Base-by-base conservation (phyloP, 2,113 vertebrate genomes). In the Chunga burmeisteri region DNA sequence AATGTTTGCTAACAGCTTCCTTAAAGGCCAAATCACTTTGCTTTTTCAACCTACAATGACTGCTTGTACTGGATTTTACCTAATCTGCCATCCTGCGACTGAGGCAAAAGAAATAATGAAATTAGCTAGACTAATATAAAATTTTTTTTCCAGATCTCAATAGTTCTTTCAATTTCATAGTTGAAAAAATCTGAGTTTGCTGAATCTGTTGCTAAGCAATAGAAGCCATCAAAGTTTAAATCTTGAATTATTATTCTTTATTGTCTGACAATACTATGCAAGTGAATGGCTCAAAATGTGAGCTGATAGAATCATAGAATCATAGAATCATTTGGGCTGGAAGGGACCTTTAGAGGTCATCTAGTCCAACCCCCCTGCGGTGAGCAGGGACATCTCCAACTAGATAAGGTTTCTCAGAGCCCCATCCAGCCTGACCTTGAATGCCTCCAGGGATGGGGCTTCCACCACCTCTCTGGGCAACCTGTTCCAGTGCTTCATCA, bases 181-280 rank as follows among this genome's bases (percentile, higher is more conserved):
- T 5, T 96, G 81, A 95, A 95, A 78, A 29, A 46, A 59, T 70
- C 65, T n/a, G 29, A 74, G 78, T 80, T 91, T 91, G n/a, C 66
- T 80, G 59, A 78, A 88, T 88, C 50, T 82, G 95, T 95, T 97
- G 93, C 96, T 97, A 95, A 95, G 96, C 93, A 93, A 95, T 97
- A 80, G 89, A 90, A 96, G 42, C 40, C 36, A 73, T 80, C 74
- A 38, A 80, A 95, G 55, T 95, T 97, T 90, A 81, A 94, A 78
- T 74, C 62, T 91, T 67, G 81, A 91, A 90, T 94, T 97, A 65
- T 72, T 92, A 90, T 62, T 49, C 9, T 80, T 80, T 96, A 83
- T 82, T 93, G 65, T 80, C 84, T 90, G 86, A 81, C 96, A 95
- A 95, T 90, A 83, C 5, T 32, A 74, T 66, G 79, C 32, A 74